Conservation (phyloP, 2,888 invertebrate genomes). For the Bruchidius siliquastri region DNA sequence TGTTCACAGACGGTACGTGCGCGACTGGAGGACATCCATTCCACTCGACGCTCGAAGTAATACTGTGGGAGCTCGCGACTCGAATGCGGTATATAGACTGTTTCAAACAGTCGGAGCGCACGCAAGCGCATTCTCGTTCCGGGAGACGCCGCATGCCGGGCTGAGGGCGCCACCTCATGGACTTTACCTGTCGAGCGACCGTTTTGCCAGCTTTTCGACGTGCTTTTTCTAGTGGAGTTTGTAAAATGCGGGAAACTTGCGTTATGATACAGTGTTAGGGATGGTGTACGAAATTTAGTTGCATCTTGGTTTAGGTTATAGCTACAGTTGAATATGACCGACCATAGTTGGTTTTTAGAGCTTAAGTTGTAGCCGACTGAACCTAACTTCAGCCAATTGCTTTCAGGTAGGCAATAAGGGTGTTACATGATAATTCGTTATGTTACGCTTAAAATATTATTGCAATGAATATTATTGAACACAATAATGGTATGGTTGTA, state of each 20-base stretch:
- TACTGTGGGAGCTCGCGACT: conserved; percentile 19
- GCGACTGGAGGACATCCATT: conserved; percentile 12
- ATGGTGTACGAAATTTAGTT: no score
- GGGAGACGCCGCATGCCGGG: not conserved
- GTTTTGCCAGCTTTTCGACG: not conserved
- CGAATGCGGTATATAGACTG: conserved; percentile 15
- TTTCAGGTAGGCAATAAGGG: no score
- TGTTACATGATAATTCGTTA: no score
- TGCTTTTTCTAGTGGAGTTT: not conserved
- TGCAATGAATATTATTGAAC: no score
- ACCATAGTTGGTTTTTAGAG: no score
- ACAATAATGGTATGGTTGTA: no score
- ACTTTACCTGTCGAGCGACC: conserved; percentile 16
- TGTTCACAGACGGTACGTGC: not conserved
- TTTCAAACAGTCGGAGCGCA: conserved; percentile 1
- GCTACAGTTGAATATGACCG: no score
- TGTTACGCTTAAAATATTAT: no score
- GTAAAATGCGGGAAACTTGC: not conserved
- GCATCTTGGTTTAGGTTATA: no score
- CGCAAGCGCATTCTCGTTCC: conserved; percentile 7
- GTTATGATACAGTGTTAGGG: no score
- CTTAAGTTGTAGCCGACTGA: no score
- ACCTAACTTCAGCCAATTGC: no score
- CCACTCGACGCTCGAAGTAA: conserved; percentile 24
- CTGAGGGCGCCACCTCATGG: conserved; percentile 15